phyloP scores from a whole-genome alignment of 2,888 invertebrate species.

The Glyphotaelius pellucidus region DNA sequence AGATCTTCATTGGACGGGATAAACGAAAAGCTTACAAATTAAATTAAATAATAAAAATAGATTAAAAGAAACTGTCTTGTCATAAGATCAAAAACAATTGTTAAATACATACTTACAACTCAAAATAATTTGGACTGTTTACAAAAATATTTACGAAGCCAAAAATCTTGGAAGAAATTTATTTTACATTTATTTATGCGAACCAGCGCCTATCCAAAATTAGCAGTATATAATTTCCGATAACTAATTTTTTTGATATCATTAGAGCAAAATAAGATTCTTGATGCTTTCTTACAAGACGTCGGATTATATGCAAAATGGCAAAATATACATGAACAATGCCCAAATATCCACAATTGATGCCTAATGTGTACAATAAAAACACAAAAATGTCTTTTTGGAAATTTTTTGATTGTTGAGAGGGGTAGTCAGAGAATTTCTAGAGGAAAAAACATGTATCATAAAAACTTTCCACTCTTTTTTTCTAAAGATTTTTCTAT shows the following conservation, averaged over 20 bases:
- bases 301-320: too few species aligned
- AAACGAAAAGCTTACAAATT: neutral
- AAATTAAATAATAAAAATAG: neutral
- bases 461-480: too few species aligned
- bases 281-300: neutral
- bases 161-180: neutral
- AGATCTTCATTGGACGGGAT: neutral
- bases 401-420: too few species aligned
- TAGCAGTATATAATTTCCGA: neutral
- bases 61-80: neutral
- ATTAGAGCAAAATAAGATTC: neutral
- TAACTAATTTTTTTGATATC: neutral
- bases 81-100: neutral
- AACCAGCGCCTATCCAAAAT: conserved; percentile 3
- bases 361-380: too few species aligned
- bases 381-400: too few species aligned
- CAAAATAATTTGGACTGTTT: neutral
- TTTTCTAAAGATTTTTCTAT: too few species aligned
- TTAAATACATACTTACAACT: neutral
- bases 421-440: too few species aligned
- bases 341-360: too few species aligned
- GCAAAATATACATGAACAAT: too few species aligned
- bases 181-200: conserved; percentile 17
- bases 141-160: conserved; percentile 3
- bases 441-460: too few species aligned